Evolutionary conservation across 1,140 invertebrate genomes (phyloP), one percentile per base, ranked within the genome.

Genomic region (Cydia amplana): DNA sequence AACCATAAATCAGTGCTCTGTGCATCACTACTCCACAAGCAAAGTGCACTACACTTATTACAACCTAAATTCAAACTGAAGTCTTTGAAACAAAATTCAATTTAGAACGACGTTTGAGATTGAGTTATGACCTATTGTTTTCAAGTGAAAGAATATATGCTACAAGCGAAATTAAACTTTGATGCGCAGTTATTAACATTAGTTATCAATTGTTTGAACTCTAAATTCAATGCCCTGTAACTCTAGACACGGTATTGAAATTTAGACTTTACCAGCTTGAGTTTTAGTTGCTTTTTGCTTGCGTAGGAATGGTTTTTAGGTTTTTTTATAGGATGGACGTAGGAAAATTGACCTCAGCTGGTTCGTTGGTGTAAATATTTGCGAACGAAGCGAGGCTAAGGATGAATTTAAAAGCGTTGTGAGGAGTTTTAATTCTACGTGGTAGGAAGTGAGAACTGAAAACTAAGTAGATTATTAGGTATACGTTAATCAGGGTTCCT

Each of bases 271-370:
- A 75, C 23, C 0, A 0, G 12, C 9, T 18, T 7, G 3, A 0
- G 4, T 18, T 79, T 85, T 55, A 18, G 76, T 79, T 60, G 32
- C 78, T 79, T 78, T 81, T 86, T 18, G 10, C 40, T 46, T 78
- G 28, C 49, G 2, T 23, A 65, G 14, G 20, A 12, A 1, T 18
- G 72, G 55, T 55, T 67, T 72, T 84, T 84, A 73, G 16, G 77
- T 43, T 74, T 36, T 86, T 85, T 80, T n/a, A 14, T 77, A 49
- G 12, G 25, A 51, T 78, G 76, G 6, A 36, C 25, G 51, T 23
- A 60, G 77, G 82, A 85, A 90, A 90, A 90, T 90, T 90, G 88
- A 90, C 88, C 88, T 88, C 87, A 87, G 88, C 82, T 87, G 86
- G 82, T 79, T 81, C 78, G 84, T 83, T 80, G 84, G 82, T 84